Base-by-base conservation (phyloP, 1,140 invertebrate species). In the Trichomalopsis sarcophagae region DNA sequence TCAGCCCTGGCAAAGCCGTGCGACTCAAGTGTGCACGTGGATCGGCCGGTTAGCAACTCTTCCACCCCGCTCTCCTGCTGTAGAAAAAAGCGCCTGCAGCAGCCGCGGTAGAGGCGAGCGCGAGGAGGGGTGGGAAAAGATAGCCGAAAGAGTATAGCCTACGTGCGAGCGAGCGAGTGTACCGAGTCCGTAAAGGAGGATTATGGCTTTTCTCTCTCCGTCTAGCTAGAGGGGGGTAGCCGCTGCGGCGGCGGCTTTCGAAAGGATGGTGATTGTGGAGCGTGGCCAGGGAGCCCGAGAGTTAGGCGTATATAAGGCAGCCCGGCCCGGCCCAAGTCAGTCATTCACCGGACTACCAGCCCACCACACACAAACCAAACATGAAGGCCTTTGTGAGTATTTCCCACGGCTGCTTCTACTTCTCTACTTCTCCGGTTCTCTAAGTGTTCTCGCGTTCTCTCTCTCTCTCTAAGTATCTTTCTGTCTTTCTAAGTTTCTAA, bases 371-470 rank as follows among this genome's bases (percentile, higher is more conserved):
- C 90, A 93, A 88, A 93, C 89, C 91, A 92, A 93, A 91, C 92
- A 93, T 93, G 93, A 93, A 93, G 92, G 92, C 92, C 93, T 93
- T 93, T 91, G 93, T 93, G 92, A 93, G 93, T 93, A 93, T 93
- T 89, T 86, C 87, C 77, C 9, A 71, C 68, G 68, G 77, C 83
- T 84, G 86, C 82, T 76, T 85, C 13, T 23, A 27, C 40, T 75
- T 7, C 36, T 7, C 7, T 7, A 5, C 36, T 44, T 44, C 40
- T 14, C 2, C 33, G 87, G 87, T 89, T 89, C 85, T 89, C 55
- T 55, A 17, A 55, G 50, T 55, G 50, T 55, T 55, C 50, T 14
- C 27, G 27, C 27, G 27, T 27, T 27, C 13, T 55, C 88, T 87
- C 27, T 84, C 3, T 79, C 47, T 79, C 4, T 6, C 27, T 13